phyloP scores from a whole-genome alignment of 2,113 vertebrate genomes.

The Colinus virginianus region DNA sequence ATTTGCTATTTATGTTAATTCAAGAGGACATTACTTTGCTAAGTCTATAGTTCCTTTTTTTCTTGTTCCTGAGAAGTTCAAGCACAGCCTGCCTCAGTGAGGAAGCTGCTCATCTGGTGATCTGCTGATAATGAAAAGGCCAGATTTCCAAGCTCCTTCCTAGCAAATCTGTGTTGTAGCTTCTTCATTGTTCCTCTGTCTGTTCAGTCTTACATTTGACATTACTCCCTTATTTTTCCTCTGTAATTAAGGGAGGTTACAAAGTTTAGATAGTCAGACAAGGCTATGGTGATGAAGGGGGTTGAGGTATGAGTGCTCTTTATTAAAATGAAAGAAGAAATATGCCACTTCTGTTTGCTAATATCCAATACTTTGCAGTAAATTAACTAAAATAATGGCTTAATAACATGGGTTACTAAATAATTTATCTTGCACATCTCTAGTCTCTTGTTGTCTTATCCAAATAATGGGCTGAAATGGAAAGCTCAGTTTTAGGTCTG shows the following conservation, averaged over 20 bases:
- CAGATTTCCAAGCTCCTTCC: not conserved
- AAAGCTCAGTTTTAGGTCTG: not conserved
- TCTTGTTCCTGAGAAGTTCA: not conserved
- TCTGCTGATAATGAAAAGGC: not conserved
- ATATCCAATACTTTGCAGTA: not conserved
- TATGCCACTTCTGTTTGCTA: not conserved
- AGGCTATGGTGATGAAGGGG: not conserved
- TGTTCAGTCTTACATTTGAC: not conserved
- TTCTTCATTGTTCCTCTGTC: not conserved
- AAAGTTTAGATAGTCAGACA: not conserved
- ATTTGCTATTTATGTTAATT: not conserved
- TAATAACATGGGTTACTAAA: not conserved
- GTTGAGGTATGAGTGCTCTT: not conserved
- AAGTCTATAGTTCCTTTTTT: not conserved
- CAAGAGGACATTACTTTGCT: not conserved
- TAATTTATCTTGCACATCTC: not conserved
- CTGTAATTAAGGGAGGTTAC: not conserved
- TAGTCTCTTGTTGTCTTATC: not conserved
- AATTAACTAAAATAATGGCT: not conserved
- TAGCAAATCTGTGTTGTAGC: rapidly evolving
- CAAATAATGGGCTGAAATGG: not conserved
- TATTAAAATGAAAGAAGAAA: not conserved
- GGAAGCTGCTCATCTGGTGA: not conserved
- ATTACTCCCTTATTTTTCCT: not conserved
- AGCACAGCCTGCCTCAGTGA: not conserved